These are phyloP conservation scores for Mormyrops boulengeri DNA, from an alignment of 2,797 vertebrate species.

Conservation along the genomic window DNA sequence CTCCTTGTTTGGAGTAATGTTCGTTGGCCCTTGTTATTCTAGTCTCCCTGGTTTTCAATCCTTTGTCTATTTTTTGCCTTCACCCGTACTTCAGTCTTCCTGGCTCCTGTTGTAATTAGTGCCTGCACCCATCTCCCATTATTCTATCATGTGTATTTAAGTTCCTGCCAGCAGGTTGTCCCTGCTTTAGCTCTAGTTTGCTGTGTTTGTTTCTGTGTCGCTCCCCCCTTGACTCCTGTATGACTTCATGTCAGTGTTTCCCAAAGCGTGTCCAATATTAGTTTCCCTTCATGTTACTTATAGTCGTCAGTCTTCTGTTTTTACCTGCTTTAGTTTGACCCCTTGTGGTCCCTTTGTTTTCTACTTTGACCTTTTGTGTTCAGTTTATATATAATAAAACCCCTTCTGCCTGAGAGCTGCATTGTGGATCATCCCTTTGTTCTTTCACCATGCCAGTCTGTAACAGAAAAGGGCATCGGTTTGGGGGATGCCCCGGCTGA, in stretches of 20 bases:
- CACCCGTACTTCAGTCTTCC: not conserved
- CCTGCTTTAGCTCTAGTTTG: not conserved
- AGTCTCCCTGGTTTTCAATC: not conserved
- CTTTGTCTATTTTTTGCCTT: not conserved
- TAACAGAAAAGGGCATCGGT: not conserved
- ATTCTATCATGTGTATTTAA: not conserved
- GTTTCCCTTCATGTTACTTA: not conserved
- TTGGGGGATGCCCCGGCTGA: not conserved
- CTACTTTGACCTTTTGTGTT: not conserved
- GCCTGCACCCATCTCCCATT: not conserved
- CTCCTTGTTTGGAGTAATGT: not conserved
- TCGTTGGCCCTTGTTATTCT: not conserved
- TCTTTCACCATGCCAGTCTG: not conserved
- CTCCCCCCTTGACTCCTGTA: not conserved
- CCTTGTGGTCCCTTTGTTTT: not conserved
- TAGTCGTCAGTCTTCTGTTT: not conserved
- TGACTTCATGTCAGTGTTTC: not conserved
- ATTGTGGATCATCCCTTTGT: not conserved
- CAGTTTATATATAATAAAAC: not conserved
- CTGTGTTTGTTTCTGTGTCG: not conserved
- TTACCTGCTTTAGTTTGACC: not conserved
- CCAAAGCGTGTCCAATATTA: not conserved
- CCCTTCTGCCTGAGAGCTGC: not conserved
- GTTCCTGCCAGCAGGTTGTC: not conserved
- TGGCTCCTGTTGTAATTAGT: not conserved